Evolutionary conservation across 2,797 vertebrate species (phyloP).

Genomic region (Siniperca scherzeri): DNA sequence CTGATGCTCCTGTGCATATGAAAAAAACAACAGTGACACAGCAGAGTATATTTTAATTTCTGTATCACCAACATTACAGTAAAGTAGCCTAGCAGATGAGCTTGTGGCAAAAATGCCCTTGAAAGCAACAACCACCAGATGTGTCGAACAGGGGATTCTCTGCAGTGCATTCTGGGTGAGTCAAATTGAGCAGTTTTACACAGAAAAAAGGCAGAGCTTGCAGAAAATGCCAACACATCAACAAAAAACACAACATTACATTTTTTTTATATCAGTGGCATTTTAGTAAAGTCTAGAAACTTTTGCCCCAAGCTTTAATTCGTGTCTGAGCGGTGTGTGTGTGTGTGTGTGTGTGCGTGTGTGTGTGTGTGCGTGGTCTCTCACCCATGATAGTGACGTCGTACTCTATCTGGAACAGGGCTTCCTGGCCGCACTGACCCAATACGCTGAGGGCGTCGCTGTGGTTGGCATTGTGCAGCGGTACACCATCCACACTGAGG

Average conservation of each 20-base stretch:
- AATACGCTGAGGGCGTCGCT: constrained; percentile 90
- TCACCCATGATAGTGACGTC: constrained; percentile 95
- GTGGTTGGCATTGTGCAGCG: constrained; percentile 91
- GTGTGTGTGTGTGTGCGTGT: constrained; percentile 17
- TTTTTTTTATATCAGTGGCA: constrained; percentile 33
- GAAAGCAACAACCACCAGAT: constrained; percentile 13
- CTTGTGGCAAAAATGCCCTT: constrained; percentile 5
- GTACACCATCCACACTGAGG: constrained; percentile 92
- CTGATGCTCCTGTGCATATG: background rate
- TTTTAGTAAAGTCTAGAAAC: constrained; percentile 18
- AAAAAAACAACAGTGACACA: background rate
- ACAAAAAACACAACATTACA: constrained; percentile 7
- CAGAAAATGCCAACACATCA: constrained; percentile 36
- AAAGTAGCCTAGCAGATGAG: background rate
- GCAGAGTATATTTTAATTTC: background rate
- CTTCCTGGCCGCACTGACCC: constrained; percentile 93
- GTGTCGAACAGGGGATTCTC: constrained; percentile 8
- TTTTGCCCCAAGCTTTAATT: background rate
- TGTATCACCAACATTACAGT: background rate
- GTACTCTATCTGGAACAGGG: constrained; percentile 95
- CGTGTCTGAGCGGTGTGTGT: constrained; percentile 4
- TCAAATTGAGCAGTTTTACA: constrained; percentile 26
- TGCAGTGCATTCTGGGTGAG: constrained; percentile 44
- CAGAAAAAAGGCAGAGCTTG: constrained; percentile 10
- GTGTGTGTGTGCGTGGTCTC: constrained; percentile 37